Evolutionary conservation across 2,888 invertebrate genomes (phyloP).

Genomic region (Tribolium freemani): DNA sequence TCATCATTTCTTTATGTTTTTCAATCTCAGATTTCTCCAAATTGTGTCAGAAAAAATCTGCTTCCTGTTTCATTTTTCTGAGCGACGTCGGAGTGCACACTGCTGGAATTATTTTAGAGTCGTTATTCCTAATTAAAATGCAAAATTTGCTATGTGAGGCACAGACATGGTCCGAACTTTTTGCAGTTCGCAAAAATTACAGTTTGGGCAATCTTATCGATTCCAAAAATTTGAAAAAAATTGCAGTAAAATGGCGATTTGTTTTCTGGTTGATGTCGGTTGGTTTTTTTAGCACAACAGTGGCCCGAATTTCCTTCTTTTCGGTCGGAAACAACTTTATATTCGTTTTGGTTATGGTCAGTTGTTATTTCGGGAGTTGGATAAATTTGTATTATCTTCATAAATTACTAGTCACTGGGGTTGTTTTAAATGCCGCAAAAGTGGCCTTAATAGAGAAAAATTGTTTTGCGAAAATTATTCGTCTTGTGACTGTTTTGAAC

Average conservation of each 20-base stretch:
- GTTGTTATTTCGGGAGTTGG: no score
- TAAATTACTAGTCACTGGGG: not conserved
- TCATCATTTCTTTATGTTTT: not conserved
- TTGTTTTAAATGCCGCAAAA: not conserved
- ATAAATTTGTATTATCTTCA: not conserved
- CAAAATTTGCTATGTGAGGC: not conserved
- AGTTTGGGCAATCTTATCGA: not conserved
- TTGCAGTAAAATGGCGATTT: not conserved
- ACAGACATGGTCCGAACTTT: not conserved
- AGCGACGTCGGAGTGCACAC: not conserved
- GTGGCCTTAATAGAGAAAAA: not conserved
- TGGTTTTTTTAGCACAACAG: no score
- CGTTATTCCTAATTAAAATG: not conserved
- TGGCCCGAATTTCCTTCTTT: no score
- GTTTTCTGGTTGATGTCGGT: not conserved
- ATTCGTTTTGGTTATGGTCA: no score
- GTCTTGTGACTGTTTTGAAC: not conserved
- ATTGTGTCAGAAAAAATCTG: not conserved
- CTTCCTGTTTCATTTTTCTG: not conserved
- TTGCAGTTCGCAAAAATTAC: not conserved
- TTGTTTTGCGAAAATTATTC: not conserved
- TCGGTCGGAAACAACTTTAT: no score
- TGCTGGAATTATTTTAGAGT: not conserved
- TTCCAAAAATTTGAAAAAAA: not conserved
- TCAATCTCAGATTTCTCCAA: not conserved